Base-by-base conservation (phyloP, 2,113 vertebrate genomes). In the Ginglymostoma cirratum region DNA sequence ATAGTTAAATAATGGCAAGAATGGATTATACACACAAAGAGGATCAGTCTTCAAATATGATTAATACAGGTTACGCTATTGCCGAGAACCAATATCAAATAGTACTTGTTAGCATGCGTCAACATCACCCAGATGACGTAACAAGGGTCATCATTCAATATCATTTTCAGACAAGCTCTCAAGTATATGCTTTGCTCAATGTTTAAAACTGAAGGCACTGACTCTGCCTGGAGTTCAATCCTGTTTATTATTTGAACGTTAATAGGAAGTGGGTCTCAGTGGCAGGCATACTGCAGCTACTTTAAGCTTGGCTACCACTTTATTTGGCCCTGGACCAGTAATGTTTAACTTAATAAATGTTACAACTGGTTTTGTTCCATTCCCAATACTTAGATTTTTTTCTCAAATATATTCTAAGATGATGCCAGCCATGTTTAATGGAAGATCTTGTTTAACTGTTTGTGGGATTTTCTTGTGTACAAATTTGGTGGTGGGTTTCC, bases 11-110 rank as follows among this genome's bases (percentile, higher is more conserved):
- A 94, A 69, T 69, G 65, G 61, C 21, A n/a, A 17, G 14, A 42
- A n/a, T 69, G 34, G 65, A 67, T 94, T 67, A 94, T 8, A 66
- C 27, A 19, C 52, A 65, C 89, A 92, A 42, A 94, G 65, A 94
- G 92, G 92, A 94, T 94, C 30, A 42, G 66, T 10, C 65, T 94
- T 94, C n/a, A 94, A 67, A 94, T 69, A 94, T 67, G 48, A 61
- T 93, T 94, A 69, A 17, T 67, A 45, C 65, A 69, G 65, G n/a
- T 69, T 67, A 94, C 42, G 65, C 65, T 69, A 42, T 38, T 94
- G 38, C 19, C 55, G 38, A 24, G 90, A 93, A 65, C 0, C 34
- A 4, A 87, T 23, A 52, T 8, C 85, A 93, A 66, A 93, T 6
- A 93, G 30, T 6, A 93, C 12, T 67, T 93, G 61, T 67, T 24